A percentile compares a stretch with the other conserved stretches of the same genome.
phyloP scores from a whole-genome alignment of 2,888 invertebrate genomes.

The Sinohyriopsis cumingii region DNA sequence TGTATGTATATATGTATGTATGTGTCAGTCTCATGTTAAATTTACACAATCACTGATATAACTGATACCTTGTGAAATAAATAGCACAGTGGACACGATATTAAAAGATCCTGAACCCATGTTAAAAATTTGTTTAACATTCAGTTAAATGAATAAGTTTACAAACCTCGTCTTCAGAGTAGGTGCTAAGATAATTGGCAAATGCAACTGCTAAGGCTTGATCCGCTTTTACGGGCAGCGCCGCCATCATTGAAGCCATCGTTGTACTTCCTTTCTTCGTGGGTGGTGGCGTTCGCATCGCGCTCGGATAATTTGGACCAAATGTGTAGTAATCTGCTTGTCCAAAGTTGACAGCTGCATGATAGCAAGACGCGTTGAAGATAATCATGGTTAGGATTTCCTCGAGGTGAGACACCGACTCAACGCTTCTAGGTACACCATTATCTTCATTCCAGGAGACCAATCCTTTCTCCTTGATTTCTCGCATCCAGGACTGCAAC shows the following conservation, averaged over 20 bases:
- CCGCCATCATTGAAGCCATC: constrained; percentile 20
- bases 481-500: constrained; percentile 24
- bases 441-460: constrained; percentile 18
- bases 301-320: constrained; percentile 36
- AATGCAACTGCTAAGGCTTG: constrained; percentile 33
- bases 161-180: constrained; percentile 28
- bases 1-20: too few species aligned
- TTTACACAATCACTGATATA: too few species aligned
- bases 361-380: constrained; percentile 27
- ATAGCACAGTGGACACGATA: too few species aligned
- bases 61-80: too few species aligned
- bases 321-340: constrained; percentile 36
- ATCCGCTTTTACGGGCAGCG: constrained; percentile 25
- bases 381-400: constrained; percentile 31
- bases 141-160: too few species aligned
- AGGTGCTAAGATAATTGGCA: constrained; percentile 26
- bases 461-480: constrained; percentile 28
- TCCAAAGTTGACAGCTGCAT: constrained; percentile 32
- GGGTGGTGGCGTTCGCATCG: constrained; percentile 27
- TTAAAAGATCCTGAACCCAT: too few species aligned
- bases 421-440: constrained; percentile 25
- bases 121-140: too few species aligned
- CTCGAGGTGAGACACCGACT: constrained; percentile 14
- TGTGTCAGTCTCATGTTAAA: too few species aligned
- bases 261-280: constrained; percentile 25